A percentile compares a stretch with the other conserved stretches of the same genome.
phyloP scores from a whole-genome alignment of 2,113 vertebrate genomes.

The Anarhynchus alexandrinus region DNA sequence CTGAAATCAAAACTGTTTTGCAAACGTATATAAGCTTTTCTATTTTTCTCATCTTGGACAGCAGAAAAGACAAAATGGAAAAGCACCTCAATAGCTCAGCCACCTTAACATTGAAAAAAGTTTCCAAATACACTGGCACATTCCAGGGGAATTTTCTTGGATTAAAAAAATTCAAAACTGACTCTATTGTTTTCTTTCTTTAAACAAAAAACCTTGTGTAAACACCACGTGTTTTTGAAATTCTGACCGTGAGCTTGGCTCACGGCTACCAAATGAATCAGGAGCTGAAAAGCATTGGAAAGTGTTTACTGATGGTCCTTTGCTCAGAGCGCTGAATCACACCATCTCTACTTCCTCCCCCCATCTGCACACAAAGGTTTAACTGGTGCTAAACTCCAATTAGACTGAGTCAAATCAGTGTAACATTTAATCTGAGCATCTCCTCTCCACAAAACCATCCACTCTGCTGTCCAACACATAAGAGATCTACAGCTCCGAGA shows the following conservation, averaged over 20 bases:
- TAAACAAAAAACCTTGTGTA: not conserved
- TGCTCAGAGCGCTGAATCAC: not conserved
- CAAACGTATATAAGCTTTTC: not conserved
- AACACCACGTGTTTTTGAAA: not conserved
- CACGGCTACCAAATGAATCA: rapidly evolving
- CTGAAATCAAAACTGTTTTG: not conserved
- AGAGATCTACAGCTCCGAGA: not conserved
- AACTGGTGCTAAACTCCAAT: not conserved
- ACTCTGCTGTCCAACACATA: not conserved
- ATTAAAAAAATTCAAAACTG: not conserved
- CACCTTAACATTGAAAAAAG: not conserved
- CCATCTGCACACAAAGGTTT: not conserved
- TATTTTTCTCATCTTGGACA: not conserved
- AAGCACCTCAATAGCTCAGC: not conserved
- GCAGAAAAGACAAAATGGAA: not conserved
- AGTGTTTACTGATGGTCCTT: not conserved
- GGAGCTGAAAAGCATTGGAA: not conserved
- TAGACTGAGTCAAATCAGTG: not conserved
- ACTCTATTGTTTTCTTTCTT: not conserved
- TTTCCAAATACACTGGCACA: not conserved
- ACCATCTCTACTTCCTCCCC: not conserved
- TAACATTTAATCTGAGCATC: not conserved
- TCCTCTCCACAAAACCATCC: not conserved
- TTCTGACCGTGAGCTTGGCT: not conserved
- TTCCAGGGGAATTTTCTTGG: not conserved